Percentiles rank a stretch among this genome's conserved stretches.
Evolutionary conservation across 1,140 invertebrate species (phyloP).

Genomic region (Saccostrea cuccullata): DNA sequence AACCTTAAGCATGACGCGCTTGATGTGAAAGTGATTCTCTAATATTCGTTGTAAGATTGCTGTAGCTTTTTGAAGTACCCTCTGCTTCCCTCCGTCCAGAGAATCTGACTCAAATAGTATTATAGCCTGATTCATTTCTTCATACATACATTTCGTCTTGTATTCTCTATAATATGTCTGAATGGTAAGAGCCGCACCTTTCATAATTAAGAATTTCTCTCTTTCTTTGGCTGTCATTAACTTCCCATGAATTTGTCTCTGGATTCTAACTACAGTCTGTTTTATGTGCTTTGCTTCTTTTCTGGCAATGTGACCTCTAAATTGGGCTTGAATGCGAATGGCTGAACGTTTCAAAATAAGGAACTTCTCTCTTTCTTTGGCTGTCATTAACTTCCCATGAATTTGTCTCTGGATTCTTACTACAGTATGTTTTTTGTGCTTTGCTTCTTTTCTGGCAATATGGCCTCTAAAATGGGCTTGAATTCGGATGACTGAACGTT

Average conservation of each 20-base stretch:
- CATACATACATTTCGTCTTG: neutral
- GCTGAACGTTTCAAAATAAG: slow-evolving; percentile 46
- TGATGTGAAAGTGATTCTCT: slow-evolving; percentile 44
- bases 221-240: neutral
- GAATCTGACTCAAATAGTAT: slow-evolving; percentile 32
- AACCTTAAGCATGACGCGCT: neutral
- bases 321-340: slow-evolving; percentile 46
- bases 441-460: slow-evolving; percentile 5
- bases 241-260: slow-evolving; percentile 46
- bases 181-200: slow-evolving; percentile 39
- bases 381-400: neutral
- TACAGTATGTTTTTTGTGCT: slow-evolving; percentile 43
- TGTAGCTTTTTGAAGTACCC: slow-evolving; percentile 38
- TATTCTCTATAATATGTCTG: slow-evolving; percentile 44
- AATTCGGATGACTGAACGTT: slow-evolving; percentile 50
- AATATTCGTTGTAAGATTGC: slow-evolving; percentile 58
- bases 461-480: slow-evolving; percentile 49
- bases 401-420: slow-evolving; percentile 61
- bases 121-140: slow-evolving; percentile 14
- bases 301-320: slow-evolving; percentile 46
- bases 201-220: slow-evolving; percentile 30
- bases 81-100: slow-evolving; percentile 21
- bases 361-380: slow-evolving; percentile 6
- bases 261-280: slow-evolving; percentile 58
- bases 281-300: slow-evolving; percentile 10